phyloP scores from a whole-genome alignment of 1,140 invertebrate genomes.

The Drosophila bocqueti region DNA sequence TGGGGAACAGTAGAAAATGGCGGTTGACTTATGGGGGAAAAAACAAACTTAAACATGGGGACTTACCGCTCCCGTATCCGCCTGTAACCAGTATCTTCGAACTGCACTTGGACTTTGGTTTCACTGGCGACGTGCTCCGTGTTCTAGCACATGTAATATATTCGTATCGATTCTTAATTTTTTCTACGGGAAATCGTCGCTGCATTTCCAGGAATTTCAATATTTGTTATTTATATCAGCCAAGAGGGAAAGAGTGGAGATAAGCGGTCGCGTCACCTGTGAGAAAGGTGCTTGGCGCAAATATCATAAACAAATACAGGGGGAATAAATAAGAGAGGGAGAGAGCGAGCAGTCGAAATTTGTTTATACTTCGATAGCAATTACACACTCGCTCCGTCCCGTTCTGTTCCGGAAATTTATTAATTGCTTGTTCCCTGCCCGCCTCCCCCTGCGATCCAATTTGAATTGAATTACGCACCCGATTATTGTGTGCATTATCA shows the following conservation, averaged over 20 bases:
- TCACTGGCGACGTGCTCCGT: not conserved
- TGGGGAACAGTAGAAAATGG: constrained; percentile 21
- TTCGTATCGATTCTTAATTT: constrained; percentile 31
- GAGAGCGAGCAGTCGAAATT: constrained; percentile 20
- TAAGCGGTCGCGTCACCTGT: constrained; percentile 43
- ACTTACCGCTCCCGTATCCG: constrained; percentile 24
- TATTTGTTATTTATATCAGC: constrained; percentile 56
- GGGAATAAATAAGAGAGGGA: constrained; percentile 9
- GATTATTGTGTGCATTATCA: constrained; percentile 55
- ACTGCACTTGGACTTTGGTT: constrained; percentile 37
- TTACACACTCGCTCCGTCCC: constrained; percentile 36
- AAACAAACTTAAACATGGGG: not conserved
- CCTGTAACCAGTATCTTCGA: constrained; percentile 5
- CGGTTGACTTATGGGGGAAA: constrained; percentile 14
- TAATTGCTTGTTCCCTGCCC: constrained; percentile 41
- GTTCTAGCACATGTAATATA: constrained; percentile 27
- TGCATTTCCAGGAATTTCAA: constrained; percentile 44
- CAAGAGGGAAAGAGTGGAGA: constrained; percentile 19
- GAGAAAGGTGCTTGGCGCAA: constrained; percentile 40
- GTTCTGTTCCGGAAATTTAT: constrained; percentile 45
- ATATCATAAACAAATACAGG: constrained; percentile 50
- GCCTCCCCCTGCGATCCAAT: constrained; percentile 22
- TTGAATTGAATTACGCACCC: constrained; percentile 55
- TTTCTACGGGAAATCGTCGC: constrained; percentile 25
- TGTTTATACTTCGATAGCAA: constrained; percentile 53